These are phyloP conservation scores for Hyalella azteca DNA, from an alignment of 2,888 invertebrate species.

Conservation along the genomic window DNA sequence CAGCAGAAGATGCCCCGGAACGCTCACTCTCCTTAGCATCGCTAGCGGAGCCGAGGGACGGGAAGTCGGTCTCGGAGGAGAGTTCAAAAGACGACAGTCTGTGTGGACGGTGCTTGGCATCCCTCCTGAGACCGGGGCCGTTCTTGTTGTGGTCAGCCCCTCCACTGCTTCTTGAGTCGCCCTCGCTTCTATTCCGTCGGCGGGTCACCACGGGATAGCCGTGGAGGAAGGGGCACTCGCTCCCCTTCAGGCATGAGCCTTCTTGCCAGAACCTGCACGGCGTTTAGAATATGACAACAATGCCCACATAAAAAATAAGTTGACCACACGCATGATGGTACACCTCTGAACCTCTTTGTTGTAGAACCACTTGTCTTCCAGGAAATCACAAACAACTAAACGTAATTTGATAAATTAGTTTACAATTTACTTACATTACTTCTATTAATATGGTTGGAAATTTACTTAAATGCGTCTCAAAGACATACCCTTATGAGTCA, in stretches of 20 bases:
- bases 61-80: conserved; percentile 56
- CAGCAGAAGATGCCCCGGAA: neutral
- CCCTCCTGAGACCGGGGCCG: neutral
- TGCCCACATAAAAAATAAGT: no score
- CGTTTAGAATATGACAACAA: no score
- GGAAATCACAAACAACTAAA: no score
- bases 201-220: conserved; percentile 49
- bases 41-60: conserved; percentile 55
- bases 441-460: no score
- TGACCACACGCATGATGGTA: no score
- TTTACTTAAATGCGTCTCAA: no score
- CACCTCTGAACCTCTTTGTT: no score
- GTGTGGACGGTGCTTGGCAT: conserved; percentile 17
- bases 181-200: conserved; percentile 41
- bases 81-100: conserved; percentile 52
- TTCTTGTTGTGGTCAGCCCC: conserved; percentile 11
- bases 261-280: conserved; percentile 65
- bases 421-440: no score
- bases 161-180: conserved; percentile 7
- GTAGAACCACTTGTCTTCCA: no score
- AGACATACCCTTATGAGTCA: no score
- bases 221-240: conserved; percentile 58
- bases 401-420: no score
- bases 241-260: conserved; percentile 66
- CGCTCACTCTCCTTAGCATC: conserved; percentile 50